Evolutionary conservation across 2,797 vertebrate species (phyloP).

Genomic region (Schizopygopsis pylzovi): DNA sequence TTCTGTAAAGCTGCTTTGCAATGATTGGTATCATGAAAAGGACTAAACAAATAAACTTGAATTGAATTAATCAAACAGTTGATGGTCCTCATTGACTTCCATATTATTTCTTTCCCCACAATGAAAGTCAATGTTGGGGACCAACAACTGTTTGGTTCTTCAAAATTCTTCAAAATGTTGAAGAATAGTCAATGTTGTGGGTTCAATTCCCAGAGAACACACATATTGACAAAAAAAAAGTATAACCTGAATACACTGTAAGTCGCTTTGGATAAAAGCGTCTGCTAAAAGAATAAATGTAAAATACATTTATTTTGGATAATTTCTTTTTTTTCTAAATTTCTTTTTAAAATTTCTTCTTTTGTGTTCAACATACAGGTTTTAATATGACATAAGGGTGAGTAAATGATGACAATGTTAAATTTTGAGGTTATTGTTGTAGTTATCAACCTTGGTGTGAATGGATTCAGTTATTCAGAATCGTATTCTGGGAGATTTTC

Average conservation of each 20-base stretch:
- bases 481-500: slow-evolving; percentile 1
- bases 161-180: not conserved
- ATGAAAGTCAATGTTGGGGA: not conserved
- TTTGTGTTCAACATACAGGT: not conserved
- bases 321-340: too few relatives aligned
- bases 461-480: not conserved
- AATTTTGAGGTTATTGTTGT: not conserved
- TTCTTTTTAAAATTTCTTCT: not conserved
- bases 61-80: not conserved
- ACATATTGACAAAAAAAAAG: too few relatives aligned
- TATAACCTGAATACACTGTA: too few relatives aligned
- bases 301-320: too few relatives aligned
- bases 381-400: not conserved
- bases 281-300: too few relatives aligned
- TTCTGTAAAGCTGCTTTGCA: too few relatives aligned
- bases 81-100: not conserved
- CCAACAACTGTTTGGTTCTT: not conserved
- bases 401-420: not conserved
- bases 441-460: not conserved
- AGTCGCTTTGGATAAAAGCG: too few relatives aligned
- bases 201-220: too few relatives aligned
- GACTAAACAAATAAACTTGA: too few relatives aligned
- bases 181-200: too few relatives aligned
- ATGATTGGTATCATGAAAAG: too few relatives aligned
- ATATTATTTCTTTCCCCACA: not conserved